Conservation (phyloP, 1,140 invertebrate genomes). For the Galleria mellonella region DNA sequence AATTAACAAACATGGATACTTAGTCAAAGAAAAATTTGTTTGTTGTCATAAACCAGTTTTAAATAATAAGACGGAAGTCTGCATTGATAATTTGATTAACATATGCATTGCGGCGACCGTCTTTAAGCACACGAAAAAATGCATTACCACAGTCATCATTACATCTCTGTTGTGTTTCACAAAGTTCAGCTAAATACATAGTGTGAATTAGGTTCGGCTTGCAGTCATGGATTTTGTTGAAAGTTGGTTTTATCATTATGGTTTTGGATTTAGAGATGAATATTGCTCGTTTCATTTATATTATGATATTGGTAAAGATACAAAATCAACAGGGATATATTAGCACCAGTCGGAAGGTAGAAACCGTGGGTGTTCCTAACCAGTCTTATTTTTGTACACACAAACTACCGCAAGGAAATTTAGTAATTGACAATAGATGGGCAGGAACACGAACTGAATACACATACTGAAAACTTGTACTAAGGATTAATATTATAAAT, state of each 20-base stretch:
- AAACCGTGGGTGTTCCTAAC: conserved; percentile 64
- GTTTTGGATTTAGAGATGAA: conserved; percentile 26
- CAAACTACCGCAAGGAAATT: conserved; percentile 30
- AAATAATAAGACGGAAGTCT: conserved; percentile 57
- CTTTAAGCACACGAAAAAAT: conserved; percentile 61
- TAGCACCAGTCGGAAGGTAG: conserved; percentile 50
- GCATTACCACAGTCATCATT: conserved; percentile 62
- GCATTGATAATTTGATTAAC: conserved; percentile 67
- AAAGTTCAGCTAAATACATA: conserved; percentile 62
- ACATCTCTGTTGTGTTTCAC: conserved; percentile 62
- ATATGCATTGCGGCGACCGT: conserved; percentile 44
- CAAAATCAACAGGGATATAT: conserved; percentile 62
- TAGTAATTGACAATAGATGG: conserved; percentile 25
- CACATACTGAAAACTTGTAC: too few species aligned
- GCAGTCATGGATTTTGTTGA: conserved; percentile 15
- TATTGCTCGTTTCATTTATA: conserved; percentile 26
- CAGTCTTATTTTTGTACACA: conserved; percentile 34
- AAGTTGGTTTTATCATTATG: conserved; percentile 22
- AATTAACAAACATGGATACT: neutral
- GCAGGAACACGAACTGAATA: conserved; percentile 6
- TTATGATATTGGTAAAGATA: conserved; percentile 30
- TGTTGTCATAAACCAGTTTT: conserved; percentile 31
- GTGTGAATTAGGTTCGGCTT: conserved; percentile 60
- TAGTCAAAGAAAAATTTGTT: too few species aligned
- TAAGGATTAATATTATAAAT: neutral